A percentile compares a stretch with the other conserved stretches of the same genome.
These are phyloP conservation scores for Karalla daura DNA, from an alignment of 2,797 vertebrate species.

Conservation along the genomic window DNA sequence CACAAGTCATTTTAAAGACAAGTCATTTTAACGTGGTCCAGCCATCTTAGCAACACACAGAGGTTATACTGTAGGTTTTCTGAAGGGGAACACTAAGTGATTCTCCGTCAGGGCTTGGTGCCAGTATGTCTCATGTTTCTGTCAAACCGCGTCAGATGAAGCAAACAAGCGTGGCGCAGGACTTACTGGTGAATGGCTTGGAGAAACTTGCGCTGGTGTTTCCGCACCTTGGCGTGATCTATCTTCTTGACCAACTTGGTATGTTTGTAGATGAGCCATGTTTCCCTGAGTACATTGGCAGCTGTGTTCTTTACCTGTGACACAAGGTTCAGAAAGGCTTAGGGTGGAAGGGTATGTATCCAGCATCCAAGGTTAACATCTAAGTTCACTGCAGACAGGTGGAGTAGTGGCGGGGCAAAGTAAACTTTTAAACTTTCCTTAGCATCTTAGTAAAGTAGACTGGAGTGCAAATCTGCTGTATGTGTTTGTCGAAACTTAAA, in stretches of 20 bases:
- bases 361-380: neutral
- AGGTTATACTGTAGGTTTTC: conserved; percentile 1
- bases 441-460: too few relatives aligned
- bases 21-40: conserved; percentile 6
- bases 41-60: neutral
- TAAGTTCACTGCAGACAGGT: too few relatives aligned
- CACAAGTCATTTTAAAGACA: conserved; percentile 26
- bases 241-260: conserved; percentile 96
- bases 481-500: too few relatives aligned
- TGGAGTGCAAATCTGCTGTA: too few relatives aligned
- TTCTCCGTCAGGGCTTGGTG: conserved; percentile 1
- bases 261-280: conserved; percentile 98
- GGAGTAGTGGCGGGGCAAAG: too few relatives aligned
- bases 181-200: conserved; percentile 99
- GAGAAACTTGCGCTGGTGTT: conserved; percentile 99
- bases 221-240: conserved; percentile 95
- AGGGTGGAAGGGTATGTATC: neutral
- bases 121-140: conserved; percentile 11
- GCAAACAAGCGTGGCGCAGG: neutral
- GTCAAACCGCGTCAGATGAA: conserved; percentile 2
- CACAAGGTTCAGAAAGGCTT: conserved; percentile 1
- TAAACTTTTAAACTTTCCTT: too few relatives aligned
- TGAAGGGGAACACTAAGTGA: conserved; percentile 11
- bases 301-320: conserved; percentile 93
- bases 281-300: conserved; percentile 98